Conservation (phyloP, 2,888 invertebrate species). For the Bembecia ichneumoniformis region DNA sequence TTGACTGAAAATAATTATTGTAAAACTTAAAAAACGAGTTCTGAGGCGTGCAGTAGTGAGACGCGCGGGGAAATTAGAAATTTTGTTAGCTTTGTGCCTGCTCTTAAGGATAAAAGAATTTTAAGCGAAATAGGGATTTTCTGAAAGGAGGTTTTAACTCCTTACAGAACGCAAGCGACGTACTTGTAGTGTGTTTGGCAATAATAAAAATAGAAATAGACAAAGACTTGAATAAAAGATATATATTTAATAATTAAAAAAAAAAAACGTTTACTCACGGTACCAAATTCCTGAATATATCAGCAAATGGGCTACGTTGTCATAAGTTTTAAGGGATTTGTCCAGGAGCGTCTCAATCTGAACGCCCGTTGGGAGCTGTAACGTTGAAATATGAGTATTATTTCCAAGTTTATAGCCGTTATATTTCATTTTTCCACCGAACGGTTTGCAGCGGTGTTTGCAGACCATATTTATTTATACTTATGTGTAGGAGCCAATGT, state of each 20-base stretch:
- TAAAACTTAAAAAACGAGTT: no score
- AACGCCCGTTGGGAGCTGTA: conserved; percentile 24
- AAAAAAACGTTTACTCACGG: neutral
- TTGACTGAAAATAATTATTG: no score
- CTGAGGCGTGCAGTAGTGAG: no score
- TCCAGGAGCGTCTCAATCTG: conserved; percentile 25
- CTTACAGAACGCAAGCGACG: no score
- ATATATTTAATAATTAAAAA: neutral
- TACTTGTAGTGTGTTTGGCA: no score
- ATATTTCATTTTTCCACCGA: conserved; percentile 33
- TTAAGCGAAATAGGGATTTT: no score
- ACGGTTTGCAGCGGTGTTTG: conserved; percentile 13
- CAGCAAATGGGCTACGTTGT: conserved; percentile 3
- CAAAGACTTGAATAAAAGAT: neutral
- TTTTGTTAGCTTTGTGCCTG: no score
- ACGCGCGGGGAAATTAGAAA: no score
- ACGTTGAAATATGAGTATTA: conserved; percentile 37
- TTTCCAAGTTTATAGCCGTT: conserved; percentile 33
- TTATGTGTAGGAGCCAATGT: conserved; percentile 13
- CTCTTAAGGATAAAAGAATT: no score
- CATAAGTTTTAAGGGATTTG: conserved; percentile 24
- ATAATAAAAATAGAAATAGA: no score
- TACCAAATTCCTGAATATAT: neutral
- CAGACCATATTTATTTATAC: conserved; percentile 19
- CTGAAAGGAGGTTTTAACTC: no score